Conservation (phyloP, 2,888 invertebrate genomes). For the Euzetes globulus region DNA sequence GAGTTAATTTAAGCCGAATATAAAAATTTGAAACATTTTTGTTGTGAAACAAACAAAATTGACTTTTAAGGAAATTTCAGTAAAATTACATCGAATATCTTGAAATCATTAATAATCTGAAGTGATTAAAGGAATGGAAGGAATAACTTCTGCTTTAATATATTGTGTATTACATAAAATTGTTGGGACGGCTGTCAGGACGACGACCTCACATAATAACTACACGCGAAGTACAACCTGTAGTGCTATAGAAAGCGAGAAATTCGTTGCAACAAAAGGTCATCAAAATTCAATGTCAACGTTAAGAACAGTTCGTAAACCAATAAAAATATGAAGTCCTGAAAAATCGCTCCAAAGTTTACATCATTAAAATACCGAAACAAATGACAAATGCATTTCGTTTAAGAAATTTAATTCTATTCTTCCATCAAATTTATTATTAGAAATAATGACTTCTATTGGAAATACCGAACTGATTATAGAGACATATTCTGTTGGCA, state of each 20-base stretch:
- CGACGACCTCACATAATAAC: conserved; percentile 17
- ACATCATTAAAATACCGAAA: too few relatives aligned
- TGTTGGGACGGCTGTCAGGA: conserved; percentile 16
- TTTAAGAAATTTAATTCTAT: too few relatives aligned
- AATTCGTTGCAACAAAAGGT: conserved; percentile 19
- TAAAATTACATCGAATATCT: too few relatives aligned
- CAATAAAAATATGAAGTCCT: neutral
- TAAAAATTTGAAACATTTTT: too few relatives aligned
- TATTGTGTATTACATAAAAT: conserved; percentile 2
- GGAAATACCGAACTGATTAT: too few relatives aligned
- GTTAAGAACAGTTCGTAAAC: neutral
- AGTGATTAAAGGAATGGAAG: neutral
- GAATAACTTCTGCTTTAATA: neutral
- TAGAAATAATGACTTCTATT: too few relatives aligned
- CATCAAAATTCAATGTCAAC: conserved; percentile 27
- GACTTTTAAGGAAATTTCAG: too few relatives aligned
- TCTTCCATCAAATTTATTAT: too few relatives aligned
- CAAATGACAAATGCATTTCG: too few relatives aligned
- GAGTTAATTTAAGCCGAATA: too few relatives aligned
- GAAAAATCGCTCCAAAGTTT: neutral
- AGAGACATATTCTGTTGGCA: too few relatives aligned
- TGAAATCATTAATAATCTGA: neutral
- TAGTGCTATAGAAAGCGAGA: conserved; percentile 13
- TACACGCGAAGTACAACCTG: neutral
- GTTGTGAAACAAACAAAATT: too few relatives aligned